Percentiles rank a stretch among this genome's conserved stretches.
Evolutionary conservation across 1,140 invertebrate species (phyloP).

Genomic region (Neodiprion virginianus): DNA sequence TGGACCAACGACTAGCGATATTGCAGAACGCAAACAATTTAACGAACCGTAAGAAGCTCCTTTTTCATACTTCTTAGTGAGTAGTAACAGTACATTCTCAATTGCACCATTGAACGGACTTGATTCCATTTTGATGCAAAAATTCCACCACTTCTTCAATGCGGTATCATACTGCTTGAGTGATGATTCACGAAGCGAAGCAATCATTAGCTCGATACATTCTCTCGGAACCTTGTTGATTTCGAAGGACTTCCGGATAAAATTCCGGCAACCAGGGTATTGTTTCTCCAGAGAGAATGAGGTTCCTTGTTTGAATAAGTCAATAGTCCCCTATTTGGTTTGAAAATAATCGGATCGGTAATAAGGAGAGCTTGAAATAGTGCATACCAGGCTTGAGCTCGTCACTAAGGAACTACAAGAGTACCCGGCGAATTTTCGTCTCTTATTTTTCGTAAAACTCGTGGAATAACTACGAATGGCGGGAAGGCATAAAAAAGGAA

Average conservation of each 20-base stretch:
- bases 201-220: conserved; percentile 19
- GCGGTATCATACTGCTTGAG: conserved; percentile 17
- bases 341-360: conserved; percentile 3
- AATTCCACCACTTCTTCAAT: conserved; percentile 23
- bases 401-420: conserved; percentile 20
- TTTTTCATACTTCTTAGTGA: conserved; percentile 8
- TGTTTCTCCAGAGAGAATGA: conserved; percentile 19
- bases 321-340: conserved; percentile 16
- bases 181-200: conserved; percentile 17
- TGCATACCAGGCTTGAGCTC: conserved; percentile 24
- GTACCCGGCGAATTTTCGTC: conserved; percentile 12
- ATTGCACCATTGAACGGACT: neutral
- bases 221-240: conserved; percentile 13
- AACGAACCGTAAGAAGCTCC: conserved; percentile 17
- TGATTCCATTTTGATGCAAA: conserved; percentile 9
- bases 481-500: conserved; percentile 39
- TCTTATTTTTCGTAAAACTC: conserved; percentile 22
- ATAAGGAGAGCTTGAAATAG: conserved; percentile 19
- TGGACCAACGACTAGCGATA: conserved; percentile 21
- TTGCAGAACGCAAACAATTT: conserved; percentile 23
- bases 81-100: conserved; percentile 16
- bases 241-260: conserved; percentile 22
- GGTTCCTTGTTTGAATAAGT: conserved; percentile 16
- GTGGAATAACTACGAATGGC: conserved; percentile 19
- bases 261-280: conserved; percentile 23